Base-by-base conservation (phyloP, 1,140 invertebrate species). In the Heterodera carotae region DNA sequence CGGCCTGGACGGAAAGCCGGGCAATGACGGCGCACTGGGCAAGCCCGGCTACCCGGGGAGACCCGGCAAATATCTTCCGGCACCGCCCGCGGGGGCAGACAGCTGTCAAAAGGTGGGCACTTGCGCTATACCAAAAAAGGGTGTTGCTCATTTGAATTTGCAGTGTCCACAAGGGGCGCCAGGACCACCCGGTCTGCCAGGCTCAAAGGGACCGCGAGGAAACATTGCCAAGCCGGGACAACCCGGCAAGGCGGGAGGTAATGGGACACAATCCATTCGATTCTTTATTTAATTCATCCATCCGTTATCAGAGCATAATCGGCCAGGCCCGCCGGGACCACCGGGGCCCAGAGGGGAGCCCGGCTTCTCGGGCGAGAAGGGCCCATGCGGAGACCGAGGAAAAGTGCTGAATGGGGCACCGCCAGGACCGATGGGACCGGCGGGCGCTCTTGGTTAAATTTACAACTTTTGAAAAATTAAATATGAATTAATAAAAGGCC, bases 391-490 rank as follows among this genome's bases (percentile, higher is more conserved):
- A 43, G 84, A 85, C 72, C 67, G 83, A 7, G 84, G 84, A 31
- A 86, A 86, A 59, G 83, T 86, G 22, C 64, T 85, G 15, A 85
- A 85, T 67, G 84, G 84, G 27, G 84, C 84, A 22, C 84, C 84
- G 31, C 84, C 84, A 70, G 84, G 84, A 29, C 84, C 84, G 53
- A 76, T 80, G 5, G 84, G 84, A n/a, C 60, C 69, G 5, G n/a
- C 66, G 31, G 77, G 77, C 2, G 10, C 36, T 31, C 15, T 75
- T 18, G 78, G 80, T 71, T 29, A n/a, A 56, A 82, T 12, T n/a
- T n/a, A n/a, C 18, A 2, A 34, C 53, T 12, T 3, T 1, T 8
- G n/a, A 80, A 77, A 15, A 64, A 53, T 2, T 48, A 22, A 29
- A 39, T 31, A n/a, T n/a, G 15, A 25, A 22, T 43, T 59, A 78